phyloP scores from a whole-genome alignment of 2,797 vertebrate genomes.

The Martes flavigula region DNA sequence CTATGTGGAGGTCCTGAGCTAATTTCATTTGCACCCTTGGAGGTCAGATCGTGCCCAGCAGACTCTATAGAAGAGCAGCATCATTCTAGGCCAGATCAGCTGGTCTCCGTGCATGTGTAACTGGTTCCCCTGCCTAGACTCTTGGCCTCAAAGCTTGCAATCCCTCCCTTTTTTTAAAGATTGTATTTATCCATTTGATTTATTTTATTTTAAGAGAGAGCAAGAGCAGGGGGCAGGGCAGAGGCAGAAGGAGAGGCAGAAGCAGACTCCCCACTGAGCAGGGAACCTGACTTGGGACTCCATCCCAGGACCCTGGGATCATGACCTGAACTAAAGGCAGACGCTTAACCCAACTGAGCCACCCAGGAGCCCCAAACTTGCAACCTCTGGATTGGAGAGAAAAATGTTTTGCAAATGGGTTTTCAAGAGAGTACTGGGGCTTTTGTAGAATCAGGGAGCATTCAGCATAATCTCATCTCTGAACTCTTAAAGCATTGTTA shows the following conservation, averaged over 20 bases:
- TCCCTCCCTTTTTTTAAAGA: background rate
- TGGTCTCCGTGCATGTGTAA: background rate
- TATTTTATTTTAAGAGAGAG: background rate
- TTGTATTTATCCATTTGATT: background rate
- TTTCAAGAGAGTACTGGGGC: background rate
- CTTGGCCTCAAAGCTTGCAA: background rate
- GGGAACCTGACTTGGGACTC: background rate
- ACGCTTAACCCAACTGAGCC: background rate
- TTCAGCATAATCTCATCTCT: background rate
- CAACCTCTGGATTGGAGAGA: background rate
- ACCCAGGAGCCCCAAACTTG: background rate
- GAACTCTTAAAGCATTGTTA: background rate
- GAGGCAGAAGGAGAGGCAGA: background rate
- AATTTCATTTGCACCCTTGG: constrained; percentile 59
- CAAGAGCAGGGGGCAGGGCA: background rate
- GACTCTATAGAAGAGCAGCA: background rate
- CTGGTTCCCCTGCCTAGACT: background rate
- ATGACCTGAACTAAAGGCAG: no score
- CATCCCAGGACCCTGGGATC: background rate
- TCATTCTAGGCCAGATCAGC: background rate
- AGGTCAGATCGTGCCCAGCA: background rate
- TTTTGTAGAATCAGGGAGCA: background rate
- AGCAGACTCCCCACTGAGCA: background rate
- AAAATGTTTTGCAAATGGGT: background rate
- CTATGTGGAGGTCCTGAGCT: constrained; percentile 22